Evolutionary conservation across 1,140 invertebrate species (phyloP).

Genomic region (Drosophila nikananu): DNA sequence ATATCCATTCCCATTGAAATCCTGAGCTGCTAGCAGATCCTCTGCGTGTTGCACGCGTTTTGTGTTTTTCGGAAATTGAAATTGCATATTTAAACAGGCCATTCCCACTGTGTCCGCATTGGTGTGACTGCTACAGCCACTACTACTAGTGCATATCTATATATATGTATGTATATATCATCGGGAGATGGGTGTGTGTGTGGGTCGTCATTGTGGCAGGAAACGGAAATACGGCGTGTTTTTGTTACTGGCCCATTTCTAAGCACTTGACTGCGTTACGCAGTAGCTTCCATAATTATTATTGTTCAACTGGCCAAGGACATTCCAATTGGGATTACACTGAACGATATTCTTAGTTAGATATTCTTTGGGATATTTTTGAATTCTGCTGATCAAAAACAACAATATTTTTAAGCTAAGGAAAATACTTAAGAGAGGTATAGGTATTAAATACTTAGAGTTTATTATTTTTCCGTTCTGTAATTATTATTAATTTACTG

Average conservation of each 20-base stretch:
- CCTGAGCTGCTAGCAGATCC: conserved; percentile 34
- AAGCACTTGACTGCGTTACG: conserved; percentile 48
- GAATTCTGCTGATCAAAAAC: neutral
- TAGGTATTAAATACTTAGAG: neutral
- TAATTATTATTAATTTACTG: neutral
- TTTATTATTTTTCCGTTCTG: neutral
- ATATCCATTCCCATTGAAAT: conserved; percentile 20
- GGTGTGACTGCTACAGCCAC: neutral
- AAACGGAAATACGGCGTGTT: conserved; percentile 66
- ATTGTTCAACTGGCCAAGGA: conserved; percentile 31
- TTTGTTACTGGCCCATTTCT: conserved; percentile 51
- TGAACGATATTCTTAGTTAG: neutral
- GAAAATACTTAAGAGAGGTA: neutral
- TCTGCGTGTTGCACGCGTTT: conserved; percentile 71
- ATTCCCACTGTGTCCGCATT: conserved; percentile 21
- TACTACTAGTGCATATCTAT: neutral
- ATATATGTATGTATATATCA: neutral
- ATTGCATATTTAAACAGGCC: conserved; percentile 83
- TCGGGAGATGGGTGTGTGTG: conserved; percentile 4
- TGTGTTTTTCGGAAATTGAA: conserved; percentile 82
- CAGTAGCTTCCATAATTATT: conserved; percentile 54
- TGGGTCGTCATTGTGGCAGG: conserved; percentile 37
- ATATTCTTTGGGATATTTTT: neutral
- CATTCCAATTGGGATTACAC: conserved; percentile 21
- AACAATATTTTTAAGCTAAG: neutral